Evolutionary conservation across 2,888 invertebrate species (phyloP).

Genomic region (Calliopum simillimum): DNA sequence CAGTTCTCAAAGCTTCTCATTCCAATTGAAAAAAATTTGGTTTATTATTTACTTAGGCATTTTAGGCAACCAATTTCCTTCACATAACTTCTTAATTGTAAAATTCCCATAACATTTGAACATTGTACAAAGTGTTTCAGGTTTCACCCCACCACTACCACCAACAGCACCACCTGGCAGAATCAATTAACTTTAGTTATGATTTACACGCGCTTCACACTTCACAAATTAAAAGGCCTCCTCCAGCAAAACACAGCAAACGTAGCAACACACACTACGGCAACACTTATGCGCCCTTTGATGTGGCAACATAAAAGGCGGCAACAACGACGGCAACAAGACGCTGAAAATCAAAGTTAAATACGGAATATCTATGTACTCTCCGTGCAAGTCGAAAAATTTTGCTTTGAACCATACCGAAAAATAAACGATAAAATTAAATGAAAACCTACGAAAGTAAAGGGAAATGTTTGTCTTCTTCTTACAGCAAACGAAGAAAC

Average conservation of each 20-base stretch:
- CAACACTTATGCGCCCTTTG: conserved; percentile 24
- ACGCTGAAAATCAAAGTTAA: neutral
- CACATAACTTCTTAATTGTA: no score
- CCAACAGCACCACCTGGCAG: neutral
- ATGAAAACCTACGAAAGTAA: neutral
- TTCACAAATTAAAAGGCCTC: no score
- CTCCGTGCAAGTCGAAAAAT: conserved; percentile 10
- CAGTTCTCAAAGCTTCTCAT: no score
- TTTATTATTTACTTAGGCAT: no score
- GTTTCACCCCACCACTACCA: neutral
- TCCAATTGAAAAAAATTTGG: no score
- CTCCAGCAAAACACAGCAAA: no score
- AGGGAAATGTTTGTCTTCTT: conserved; percentile 3
- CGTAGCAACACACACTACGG: neutral
- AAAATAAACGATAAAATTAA: conserved; percentile 4
- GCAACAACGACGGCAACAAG: conserved; percentile 9
- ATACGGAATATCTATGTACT: conserved; percentile 1
- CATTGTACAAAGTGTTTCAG: neutral
- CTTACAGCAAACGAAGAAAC: neutral
- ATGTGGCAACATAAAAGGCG: conserved; percentile 25
- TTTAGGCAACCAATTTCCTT: no score
- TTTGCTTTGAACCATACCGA: conserved; percentile 18
- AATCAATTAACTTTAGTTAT: conserved; percentile 18
- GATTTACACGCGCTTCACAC: conserved; percentile 26
- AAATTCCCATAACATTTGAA: neutral